These are phyloP conservation scores for Florisuga fusca DNA, from an alignment of 2,797 vertebrate species.

Conservation along the genomic window DNA sequence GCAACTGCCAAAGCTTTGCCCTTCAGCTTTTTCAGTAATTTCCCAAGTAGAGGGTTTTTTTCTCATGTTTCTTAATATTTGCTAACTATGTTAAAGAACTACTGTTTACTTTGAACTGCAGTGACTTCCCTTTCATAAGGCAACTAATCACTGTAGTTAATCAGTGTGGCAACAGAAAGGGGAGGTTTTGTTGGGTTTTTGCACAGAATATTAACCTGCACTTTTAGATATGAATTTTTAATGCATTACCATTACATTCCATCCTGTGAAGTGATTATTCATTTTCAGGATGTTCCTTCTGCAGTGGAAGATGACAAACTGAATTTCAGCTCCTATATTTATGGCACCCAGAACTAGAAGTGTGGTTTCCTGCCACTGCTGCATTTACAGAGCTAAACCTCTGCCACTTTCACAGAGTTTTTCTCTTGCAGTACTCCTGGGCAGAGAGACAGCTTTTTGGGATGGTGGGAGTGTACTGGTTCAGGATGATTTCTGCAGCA, in stretches of 20 bases:
- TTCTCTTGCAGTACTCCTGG: neutral
- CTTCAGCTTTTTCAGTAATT: conserved; percentile 35
- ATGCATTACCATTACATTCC: conserved; percentile 59
- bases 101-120: conserved; percentile 65
- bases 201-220: conserved; percentile 70
- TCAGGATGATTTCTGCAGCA: neutral
- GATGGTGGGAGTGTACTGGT: neutral
- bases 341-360: conserved; percentile 48
- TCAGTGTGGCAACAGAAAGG: conserved; percentile 70
- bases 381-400: conserved; percentile 18
- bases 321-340: conserved; percentile 58
- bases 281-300: conserved; percentile 67
- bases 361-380: conserved; percentile 64
- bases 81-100: conserved; percentile 50
- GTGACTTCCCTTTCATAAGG: conserved; percentile 64
- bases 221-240: conserved; percentile 69
- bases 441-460: neutral
- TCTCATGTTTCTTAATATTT: conserved; percentile 59
- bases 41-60: neutral
- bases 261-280: conserved; percentile 67
- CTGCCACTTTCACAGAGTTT: neutral
- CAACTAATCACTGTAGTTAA: conserved; percentile 68
- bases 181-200: conserved; percentile 65
- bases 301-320: conserved; percentile 66
- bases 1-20: neutral